Evolutionary conservation across 2,797 vertebrate genomes (phyloP).

Genomic region (Carapus acus): DNA sequence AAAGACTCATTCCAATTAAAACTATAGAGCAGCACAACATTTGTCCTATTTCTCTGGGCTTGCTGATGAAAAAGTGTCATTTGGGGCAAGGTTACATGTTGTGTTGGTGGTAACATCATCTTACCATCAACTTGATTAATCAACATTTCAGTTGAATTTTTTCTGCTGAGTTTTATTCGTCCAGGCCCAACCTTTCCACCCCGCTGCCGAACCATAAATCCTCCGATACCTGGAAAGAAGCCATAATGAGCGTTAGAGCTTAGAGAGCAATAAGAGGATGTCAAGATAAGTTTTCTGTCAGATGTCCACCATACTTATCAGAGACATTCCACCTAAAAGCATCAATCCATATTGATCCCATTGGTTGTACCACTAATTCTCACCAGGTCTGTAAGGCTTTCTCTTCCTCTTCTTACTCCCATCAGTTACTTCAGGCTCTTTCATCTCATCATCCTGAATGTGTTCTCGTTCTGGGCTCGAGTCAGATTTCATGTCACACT

Average conservation of each 20-base stretch:
- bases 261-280: neutral
- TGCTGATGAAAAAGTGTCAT: too few relatives aligned
- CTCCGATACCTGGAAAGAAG: slow-evolving; percentile 83
- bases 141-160: slow-evolving; percentile 51
- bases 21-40: too few relatives aligned
- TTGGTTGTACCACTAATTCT: slow-evolving; percentile 9
- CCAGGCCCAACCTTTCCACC: slow-evolving; percentile 83
- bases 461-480: slow-evolving; percentile 90
- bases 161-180: slow-evolving; percentile 72
- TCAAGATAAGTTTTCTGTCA: too few relatives aligned
- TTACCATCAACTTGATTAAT: slow-evolving; percentile 80
- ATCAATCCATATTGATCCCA: too few relatives aligned
- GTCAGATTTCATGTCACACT: slow-evolving; percentile 92
- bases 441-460: slow-evolving; percentile 75
- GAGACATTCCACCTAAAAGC: too few relatives aligned
- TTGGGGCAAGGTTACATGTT: too few relatives aligned
- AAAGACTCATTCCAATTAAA: too few relatives aligned
- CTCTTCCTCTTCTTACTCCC: slow-evolving; percentile 89
- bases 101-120: too few relatives aligned
- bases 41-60: too few relatives aligned
- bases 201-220: slow-evolving; percentile 98
- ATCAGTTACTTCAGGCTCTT: slow-evolving; percentile 74
- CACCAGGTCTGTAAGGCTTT: slow-evolving; percentile 95
- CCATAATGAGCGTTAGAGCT: neutral
- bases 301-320: too few relatives aligned